A percentile compares a stretch with the other conserved stretches of the same genome.
phyloP scores from a whole-genome alignment of 2,888 invertebrate genomes.

The Pyralis farinalis region DNA sequence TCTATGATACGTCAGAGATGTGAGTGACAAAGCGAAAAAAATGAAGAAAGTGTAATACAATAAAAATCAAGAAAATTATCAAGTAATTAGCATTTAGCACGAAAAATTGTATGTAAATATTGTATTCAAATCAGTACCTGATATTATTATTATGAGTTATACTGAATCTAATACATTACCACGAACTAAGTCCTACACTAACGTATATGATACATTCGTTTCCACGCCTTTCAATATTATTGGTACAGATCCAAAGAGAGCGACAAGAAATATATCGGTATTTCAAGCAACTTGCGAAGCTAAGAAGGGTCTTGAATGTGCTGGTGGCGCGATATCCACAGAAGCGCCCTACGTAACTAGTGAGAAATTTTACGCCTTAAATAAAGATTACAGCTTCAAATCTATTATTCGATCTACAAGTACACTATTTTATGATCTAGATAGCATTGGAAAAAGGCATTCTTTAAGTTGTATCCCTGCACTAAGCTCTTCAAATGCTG shows the following conservation, averaged over 20 bases:
- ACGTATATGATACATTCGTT: slow-evolving; percentile 44
- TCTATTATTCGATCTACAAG: slow-evolving; percentile 46
- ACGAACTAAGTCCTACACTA: slow-evolving; percentile 43
- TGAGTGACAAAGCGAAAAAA: no score
- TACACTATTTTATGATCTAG: slow-evolving; percentile 65
- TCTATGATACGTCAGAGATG: no score
- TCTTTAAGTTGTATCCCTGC: slow-evolving; percentile 50
- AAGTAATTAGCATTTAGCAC: no score
- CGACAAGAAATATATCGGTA: slow-evolving; percentile 10
- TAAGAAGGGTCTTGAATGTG: not conserved
- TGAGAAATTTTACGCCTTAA: slow-evolving; percentile 48
- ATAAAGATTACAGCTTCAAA: slow-evolving; percentile 35
- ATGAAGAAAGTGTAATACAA: no score
- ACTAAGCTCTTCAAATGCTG: slow-evolving; percentile 32
- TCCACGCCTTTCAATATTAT: slow-evolving; percentile 28
- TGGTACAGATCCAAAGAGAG: slow-evolving; percentile 20
- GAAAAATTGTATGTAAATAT: no score
- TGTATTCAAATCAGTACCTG: no score
- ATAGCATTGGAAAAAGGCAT: slow-evolving; percentile 54
- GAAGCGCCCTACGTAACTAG: slow-evolving; percentile 36
- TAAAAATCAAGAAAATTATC: no score
- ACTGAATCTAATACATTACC: no score
- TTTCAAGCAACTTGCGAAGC: slow-evolving; percentile 20
- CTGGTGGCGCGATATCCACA: not conserved
- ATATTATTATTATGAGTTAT: no score